phyloP scores from a whole-genome alignment of 2,797 vertebrate genomes.

The Labroides dimidiatus region DNA sequence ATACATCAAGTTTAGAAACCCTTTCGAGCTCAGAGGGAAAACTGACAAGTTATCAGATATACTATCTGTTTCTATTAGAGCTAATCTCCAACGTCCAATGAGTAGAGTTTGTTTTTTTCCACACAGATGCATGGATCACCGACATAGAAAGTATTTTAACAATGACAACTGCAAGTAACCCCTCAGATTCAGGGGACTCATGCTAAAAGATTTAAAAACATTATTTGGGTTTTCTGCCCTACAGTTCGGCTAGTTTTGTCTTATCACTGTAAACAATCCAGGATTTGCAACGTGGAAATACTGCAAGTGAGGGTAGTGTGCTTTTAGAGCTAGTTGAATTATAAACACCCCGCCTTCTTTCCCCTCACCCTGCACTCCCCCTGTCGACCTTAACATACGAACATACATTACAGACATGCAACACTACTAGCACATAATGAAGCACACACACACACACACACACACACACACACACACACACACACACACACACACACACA shows the following conservation, averaged over 20 bases:
- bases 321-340: slow-evolving; percentile 82
- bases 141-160: slow-evolving; percentile 70
- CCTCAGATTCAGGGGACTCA: slow-evolving; percentile 63
- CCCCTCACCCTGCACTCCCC: slow-evolving; percentile 53
- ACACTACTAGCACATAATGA: slow-evolving; percentile 28
- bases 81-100: slow-evolving; percentile 46
- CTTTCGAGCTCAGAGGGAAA: slow-evolving; percentile 45
- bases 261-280: slow-evolving; percentile 82
- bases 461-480: slow-evolving; percentile 22
- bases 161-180: slow-evolving; percentile 45
- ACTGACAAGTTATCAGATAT: slow-evolving; percentile 48
- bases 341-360: slow-evolving; percentile 60
- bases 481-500: slow-evolving; percentile 49
- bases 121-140: slow-evolving; percentile 79
- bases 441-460: slow-evolving; percentile 47
- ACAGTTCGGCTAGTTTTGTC: slow-evolving; percentile 74
- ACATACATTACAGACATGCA: slow-evolving; percentile 14
- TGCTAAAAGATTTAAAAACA: slow-evolving; percentile 67
- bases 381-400: slow-evolving; percentile 33
- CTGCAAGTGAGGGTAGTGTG: slow-evolving; percentile 80
- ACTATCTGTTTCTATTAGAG: slow-evolving; percentile 50
- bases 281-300: slow-evolving; percentile 76
- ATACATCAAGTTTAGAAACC: slow-evolving; percentile 47
- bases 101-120: slow-evolving; percentile 39
- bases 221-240: slow-evolving; percentile 71